Base-by-base conservation (phyloP, 2,113 vertebrate species). In the Hemiprocne comata region DNA sequence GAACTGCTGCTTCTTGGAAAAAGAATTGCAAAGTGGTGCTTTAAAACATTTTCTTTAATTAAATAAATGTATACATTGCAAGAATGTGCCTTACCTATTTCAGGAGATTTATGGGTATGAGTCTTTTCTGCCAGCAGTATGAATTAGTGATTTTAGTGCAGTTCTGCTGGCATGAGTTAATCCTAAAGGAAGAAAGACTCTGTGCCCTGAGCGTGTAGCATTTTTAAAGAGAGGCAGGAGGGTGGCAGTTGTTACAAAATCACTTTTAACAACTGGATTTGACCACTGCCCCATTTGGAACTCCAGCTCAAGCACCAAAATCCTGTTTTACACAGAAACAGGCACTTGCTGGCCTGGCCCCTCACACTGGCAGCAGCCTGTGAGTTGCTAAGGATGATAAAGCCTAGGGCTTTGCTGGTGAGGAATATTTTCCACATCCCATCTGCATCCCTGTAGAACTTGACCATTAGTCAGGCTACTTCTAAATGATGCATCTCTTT, bases 381-480 rank as follows among this genome's bases (percentile, higher is more conserved):
- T 2, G 5, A 17, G 9, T 20, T 31, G 92, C 89, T 91, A 23
- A 62, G 83, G 89, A 64, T 91, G 88, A 62, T 17, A 6, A 83
- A 90, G 88, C 95, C 79, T 26, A 81, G 91, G 91, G 91, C 87
- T 88, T 78, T 86, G 87, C 94, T 87, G 75, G 40, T 82, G 61
- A 76, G 44, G 74, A 74, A 71, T 64, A 51, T 87, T 92, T 94
- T 90, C 89, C 66, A 28, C 94, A 79, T 89, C 81, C 90, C 87
- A 74, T 95, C 94, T 87, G 93, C 86, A 89, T 88, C 91, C 85
- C 82, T 71, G 87, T 84, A 93, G 97, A 91, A 91, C 95, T 78
- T 96, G 77, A 95, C 97, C 96, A 96, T 97, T 97, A 98, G 95
- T 97, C 97, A 96, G 96, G 94, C 96, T 96, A 92, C 82, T 93